A percentile compares a stretch with the other conserved stretches of the same genome.
Evolutionary conservation across 2,888 invertebrate species (phyloP).

Genomic region (Ctena decussata): DNA sequence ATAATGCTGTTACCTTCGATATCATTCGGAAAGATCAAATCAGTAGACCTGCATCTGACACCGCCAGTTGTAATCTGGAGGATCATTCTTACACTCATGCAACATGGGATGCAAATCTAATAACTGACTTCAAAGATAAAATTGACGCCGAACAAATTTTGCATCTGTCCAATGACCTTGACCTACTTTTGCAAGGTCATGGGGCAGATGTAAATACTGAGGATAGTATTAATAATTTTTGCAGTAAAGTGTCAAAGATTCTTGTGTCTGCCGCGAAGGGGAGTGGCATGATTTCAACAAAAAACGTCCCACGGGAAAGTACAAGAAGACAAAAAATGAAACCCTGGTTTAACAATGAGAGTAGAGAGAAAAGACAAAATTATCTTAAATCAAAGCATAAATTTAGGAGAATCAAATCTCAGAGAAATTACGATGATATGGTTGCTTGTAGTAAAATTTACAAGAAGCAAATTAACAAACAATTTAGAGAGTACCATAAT

Average conservation of each 20-base stretch:
- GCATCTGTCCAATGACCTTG: neutral
- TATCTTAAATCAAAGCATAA: too few species aligned
- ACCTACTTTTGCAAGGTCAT: neutral
- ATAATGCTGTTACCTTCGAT: neutral
- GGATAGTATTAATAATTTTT: neutral
- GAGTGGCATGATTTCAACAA: neutral
- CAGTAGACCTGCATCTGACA: neutral
- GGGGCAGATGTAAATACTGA: neutral
- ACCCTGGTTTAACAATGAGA: conserved; percentile 1
- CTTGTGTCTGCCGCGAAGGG: neutral
- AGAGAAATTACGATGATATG: too few species aligned
- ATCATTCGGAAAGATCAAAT: neutral
- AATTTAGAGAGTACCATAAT: too few species aligned
- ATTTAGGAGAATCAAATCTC: too few species aligned
- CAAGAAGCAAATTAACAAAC: too few species aligned
- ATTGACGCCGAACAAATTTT: neutral
- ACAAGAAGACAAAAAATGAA: neutral
- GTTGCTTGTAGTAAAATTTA: too few species aligned
- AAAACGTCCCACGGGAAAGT: neutral
- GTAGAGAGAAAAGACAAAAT: too few species aligned
- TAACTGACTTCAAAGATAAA: neutral
- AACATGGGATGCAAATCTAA: neutral
- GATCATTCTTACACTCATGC: neutral
- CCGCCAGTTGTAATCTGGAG: neutral
- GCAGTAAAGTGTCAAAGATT: neutral